These are phyloP conservation scores for Drosophila kambysellisi DNA, from an alignment of 2,888 invertebrate genomes.

Conservation along the genomic window DNA sequence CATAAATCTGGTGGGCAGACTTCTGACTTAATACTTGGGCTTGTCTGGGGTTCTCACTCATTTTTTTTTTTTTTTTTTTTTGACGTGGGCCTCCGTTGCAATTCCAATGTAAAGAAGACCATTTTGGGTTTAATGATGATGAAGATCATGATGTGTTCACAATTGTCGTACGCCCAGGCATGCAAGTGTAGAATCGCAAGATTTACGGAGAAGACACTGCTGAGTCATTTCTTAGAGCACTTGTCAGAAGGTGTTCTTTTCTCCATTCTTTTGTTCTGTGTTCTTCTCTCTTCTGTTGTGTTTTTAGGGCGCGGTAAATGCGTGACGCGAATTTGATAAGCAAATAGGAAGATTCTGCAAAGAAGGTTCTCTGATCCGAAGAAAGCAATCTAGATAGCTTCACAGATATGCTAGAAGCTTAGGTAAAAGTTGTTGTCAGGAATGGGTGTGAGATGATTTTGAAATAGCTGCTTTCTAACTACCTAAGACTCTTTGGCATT, in stretches of 20 bases:
- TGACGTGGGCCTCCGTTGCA: slow-evolving; percentile 55
- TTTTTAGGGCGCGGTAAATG: slow-evolving; percentile 31
- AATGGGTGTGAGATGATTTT: not conserved
- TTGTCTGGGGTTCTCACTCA: slow-evolving; percentile 32
- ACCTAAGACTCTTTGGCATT: not conserved
- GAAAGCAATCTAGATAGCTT: slow-evolving; percentile 10
- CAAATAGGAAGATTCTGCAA: slow-evolving; percentile 10
- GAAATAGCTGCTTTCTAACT: not conserved
- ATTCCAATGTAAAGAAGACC: slow-evolving; percentile 67
- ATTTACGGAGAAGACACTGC: slow-evolving; percentile 15
- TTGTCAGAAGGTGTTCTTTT: slow-evolving; percentile 18
- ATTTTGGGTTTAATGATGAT: slow-evolving; percentile 55
- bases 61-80: not conserved
- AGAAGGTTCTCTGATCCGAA: slow-evolving; percentile 8
- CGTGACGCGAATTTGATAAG: slow-evolving; percentile 33
- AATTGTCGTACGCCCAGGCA: slow-evolving; percentile 62
- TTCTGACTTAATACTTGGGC: slow-evolving; percentile 33
- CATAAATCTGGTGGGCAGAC: slow-evolving; percentile 30
- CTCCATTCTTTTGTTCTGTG: not conserved
- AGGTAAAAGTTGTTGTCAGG: not conserved
- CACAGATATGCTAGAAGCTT: not conserved
- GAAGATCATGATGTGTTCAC: slow-evolving; percentile 10
- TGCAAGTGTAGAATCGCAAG: slow-evolving; percentile 8
- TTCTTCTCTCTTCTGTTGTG: not conserved
- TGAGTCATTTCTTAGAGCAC: slow-evolving; percentile 44